Percentiles rank a stretch among this genome's conserved stretches.
phyloP scores from a whole-genome alignment of 2,113 vertebrate species.

The Podocnemis expansa region DNA sequence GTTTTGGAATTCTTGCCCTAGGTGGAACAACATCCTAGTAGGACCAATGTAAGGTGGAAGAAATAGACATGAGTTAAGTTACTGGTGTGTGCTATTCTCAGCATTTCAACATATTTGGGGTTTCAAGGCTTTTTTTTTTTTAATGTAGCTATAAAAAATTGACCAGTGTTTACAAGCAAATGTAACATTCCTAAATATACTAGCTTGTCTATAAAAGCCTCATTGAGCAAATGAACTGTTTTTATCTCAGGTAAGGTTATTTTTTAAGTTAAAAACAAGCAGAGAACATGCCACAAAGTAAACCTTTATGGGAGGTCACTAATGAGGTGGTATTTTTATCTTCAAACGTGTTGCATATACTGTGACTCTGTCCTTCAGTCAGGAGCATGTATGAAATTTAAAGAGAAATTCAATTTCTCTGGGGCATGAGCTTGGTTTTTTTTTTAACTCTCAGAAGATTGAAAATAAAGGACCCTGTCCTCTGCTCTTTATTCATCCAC shows the following conservation, averaged over 20 bases:
- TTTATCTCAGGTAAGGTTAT: conserved; percentile 58
- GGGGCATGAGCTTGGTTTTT: neutral
- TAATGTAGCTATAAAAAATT: conserved; percentile 10
- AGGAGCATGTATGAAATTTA: neutral
- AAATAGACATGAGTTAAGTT: neutral
- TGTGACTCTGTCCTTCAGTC: neutral
- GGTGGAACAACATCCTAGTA: neutral
- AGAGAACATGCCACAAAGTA: conserved; percentile 61
- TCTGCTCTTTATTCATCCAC: neutral
- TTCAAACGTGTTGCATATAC: conserved; percentile 6
- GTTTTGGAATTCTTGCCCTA: neutral
- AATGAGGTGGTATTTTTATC: conserved; percentile 51
- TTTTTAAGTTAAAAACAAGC: conserved; percentile 53
- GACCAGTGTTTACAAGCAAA: conserved; percentile 19
- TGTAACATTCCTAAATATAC: conserved; percentile 41
- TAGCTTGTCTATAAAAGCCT: conserved; percentile 41
- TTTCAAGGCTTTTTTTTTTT: neutral
- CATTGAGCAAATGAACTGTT: conserved; percentile 42
- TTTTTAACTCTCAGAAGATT: neutral
- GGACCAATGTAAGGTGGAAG: neutral
- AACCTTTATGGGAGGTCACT: conserved; percentile 36
- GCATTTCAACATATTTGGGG: neutral
- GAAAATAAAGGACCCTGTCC: neutral
- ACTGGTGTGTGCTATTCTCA: neutral
- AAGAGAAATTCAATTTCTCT: neutral